Evolutionary conservation across 2,888 invertebrate genomes (phyloP).

Genomic region (Drosophila neotestacea): DNA sequence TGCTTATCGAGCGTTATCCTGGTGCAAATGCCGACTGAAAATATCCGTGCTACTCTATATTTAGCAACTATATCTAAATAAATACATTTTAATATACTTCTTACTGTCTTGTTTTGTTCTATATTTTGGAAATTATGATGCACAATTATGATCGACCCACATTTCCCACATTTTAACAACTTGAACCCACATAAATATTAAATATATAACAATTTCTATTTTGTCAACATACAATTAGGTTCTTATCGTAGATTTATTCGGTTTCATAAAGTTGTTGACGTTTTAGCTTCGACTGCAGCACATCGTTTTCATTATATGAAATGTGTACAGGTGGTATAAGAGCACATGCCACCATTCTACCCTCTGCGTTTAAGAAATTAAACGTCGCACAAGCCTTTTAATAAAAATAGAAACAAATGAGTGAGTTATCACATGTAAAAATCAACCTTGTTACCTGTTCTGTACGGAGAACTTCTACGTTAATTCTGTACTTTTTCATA

Average conservation of each 20-base stretch:
- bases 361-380: constrained; percentile 95
- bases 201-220: constrained; percentile 5
- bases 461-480: constrained; percentile 92
- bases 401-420: not conserved
- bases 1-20: constrained; percentile 95
- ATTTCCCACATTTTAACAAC: not conserved
- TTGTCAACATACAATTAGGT: constrained; percentile 1
- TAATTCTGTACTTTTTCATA: constrained; percentile 87
- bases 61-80: constrained; percentile 46
- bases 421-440: not conserved
- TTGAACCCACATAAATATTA: not conserved
- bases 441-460: constrained; percentile 86
- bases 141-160: not conserved
- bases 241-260: constrained; percentile 41
- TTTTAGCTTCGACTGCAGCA: constrained; percentile 86
- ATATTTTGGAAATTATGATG: constrained; percentile 2
- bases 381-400: constrained; percentile 92
- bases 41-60: constrained; percentile 15
- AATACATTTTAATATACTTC: constrained; percentile 33
- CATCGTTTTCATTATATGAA: constrained; percentile 87
- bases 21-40: constrained; percentile 89
- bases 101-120: not conserved
- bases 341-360: constrained; percentile 88
- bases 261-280: constrained; percentile 86
- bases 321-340: constrained; percentile 89